These are phyloP conservation scores for Indri indri DNA, from an alignment of 2,113 vertebrate species.

Conservation along the genomic window DNA sequence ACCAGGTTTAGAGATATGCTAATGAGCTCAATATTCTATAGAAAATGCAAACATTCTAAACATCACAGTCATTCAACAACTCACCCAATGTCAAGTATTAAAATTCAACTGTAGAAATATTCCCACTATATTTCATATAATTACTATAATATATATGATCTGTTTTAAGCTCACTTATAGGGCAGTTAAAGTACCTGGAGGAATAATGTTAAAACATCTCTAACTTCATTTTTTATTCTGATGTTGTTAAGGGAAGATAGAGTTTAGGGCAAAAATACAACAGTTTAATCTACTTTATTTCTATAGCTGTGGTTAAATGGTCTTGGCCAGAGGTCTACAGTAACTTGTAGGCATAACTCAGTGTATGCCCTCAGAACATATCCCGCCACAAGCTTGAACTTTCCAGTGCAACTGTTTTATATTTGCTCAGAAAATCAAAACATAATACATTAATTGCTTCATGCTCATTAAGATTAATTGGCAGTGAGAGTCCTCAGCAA, in stretches of 20 bases:
- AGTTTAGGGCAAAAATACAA: neutral
- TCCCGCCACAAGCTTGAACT: neutral
- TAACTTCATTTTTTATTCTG: slow-evolving; percentile 6
- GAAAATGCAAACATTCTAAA: slow-evolving; percentile 9
- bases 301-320: neutral
- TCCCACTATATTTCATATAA: neutral
- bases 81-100: neutral
- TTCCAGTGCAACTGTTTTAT: neutral
- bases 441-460: no score
- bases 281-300: neutral
- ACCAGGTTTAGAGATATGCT: neutral
- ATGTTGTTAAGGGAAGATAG: slow-evolving; percentile 3
- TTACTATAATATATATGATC: neutral
- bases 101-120: neutral
- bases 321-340: neutral
- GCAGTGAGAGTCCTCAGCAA: neutral
- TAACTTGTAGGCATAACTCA: neutral
- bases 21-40: neutral
- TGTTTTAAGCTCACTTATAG: neutral
- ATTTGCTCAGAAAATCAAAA: neutral
- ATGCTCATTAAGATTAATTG: neutral
- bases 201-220: neutral
- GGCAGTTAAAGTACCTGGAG: neutral
- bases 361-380: neutral
- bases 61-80: neutral